Base-by-base conservation (phyloP, 2,888 invertebrate species). In the Laspeyria flexula region DNA sequence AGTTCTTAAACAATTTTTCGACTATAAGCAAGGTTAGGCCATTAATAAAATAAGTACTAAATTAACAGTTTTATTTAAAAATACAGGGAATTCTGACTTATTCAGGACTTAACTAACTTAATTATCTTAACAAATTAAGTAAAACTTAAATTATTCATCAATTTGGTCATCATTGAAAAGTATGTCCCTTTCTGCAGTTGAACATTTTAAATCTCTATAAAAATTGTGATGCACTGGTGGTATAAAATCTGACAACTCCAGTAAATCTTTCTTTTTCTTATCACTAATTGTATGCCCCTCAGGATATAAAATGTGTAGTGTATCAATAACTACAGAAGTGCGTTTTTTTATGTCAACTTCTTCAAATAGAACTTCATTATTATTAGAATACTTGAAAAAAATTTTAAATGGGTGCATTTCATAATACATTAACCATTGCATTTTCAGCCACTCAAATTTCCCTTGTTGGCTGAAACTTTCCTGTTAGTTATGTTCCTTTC, bases 201-300 rank as follows among this genome's bases (percentile, higher is more conserved):
- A 38, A 3, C 9, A 13, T 13, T 38, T 38, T 38, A 38, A 25
- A 1, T 38, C 25, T 0, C 10, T 25, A 10, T 47, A 41, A 47
- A 41, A 47, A 47, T 29, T 29, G 18, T 47, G 47, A 47, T 47
- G 16, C 29, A 47, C 40, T 37, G 47, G 47, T 41, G 47, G 47
- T 42, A 47, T 47, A 47, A 42, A 47, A 47, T 41, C 6, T 37
- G 37, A 37, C 30, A 47, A 47, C 21, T 47, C 47, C 42, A 47
- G 12, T 42, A 47, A 47, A 47, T 47, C 47, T 39, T 47, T 46
- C 37, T 42, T 47, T 41, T 47, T 47, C 18, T 47, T 47, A 47
- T 47, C 41, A 47, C 35, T 48, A n/a, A 43, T 38, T n/a, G n/a
- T 33, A 43, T 43, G 42, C 21, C 43, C 29, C 1, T 40, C 29